These are phyloP conservation scores for Subanguina moxae DNA, from an alignment of 1,140 invertebrate genomes.

Conservation along the genomic window DNA sequence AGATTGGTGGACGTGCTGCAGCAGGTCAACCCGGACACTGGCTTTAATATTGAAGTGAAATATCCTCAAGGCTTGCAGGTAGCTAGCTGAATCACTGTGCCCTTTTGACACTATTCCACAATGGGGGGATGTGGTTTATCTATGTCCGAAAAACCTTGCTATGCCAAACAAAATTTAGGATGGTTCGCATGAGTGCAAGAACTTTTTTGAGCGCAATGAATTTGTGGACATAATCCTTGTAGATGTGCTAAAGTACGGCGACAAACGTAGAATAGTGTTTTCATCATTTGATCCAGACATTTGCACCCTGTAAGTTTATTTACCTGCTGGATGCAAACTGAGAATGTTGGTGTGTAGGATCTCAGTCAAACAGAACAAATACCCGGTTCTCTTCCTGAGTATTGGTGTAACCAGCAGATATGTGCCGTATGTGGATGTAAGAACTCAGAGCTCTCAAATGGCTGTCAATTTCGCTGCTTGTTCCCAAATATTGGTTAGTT, in stretches of 20 bases:
- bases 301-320: slow-evolving; percentile 53
- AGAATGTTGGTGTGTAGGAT: slow-evolving; percentile 34
- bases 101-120: too few species aligned
- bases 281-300: slow-evolving; percentile 59
- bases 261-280: slow-evolving; percentile 52
- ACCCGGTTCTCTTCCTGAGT: slow-evolving; percentile 52
- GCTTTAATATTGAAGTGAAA: slow-evolving; percentile 50
- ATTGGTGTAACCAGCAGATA: slow-evolving; percentile 43
- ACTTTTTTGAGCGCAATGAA: slow-evolving; percentile 47
- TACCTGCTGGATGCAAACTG: not conserved
- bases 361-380: slow-evolving; percentile 50
- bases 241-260: slow-evolving; percentile 49
- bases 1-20: slow-evolving; percentile 38
- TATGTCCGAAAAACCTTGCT: not conserved
- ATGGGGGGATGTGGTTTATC: not conserved
- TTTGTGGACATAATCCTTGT: slow-evolving; percentile 54
- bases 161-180: slow-evolving; percentile 13
- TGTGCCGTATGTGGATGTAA: slow-evolving; percentile 36
- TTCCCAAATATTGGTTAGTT: slow-evolving; percentile 24
- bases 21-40: slow-evolving; percentile 29
- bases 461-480: slow-evolving; percentile 52
- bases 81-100: too few species aligned
- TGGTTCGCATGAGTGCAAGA: slow-evolving; percentile 43
- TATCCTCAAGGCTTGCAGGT: slow-evolving; percentile 25
- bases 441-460: slow-evolving; percentile 35